Percentiles rank a stretch among this genome's conserved stretches.
Evolutionary conservation across 2,113 vertebrate species (phyloP).

Genomic region (Gymnarchus niloticus): DNA sequence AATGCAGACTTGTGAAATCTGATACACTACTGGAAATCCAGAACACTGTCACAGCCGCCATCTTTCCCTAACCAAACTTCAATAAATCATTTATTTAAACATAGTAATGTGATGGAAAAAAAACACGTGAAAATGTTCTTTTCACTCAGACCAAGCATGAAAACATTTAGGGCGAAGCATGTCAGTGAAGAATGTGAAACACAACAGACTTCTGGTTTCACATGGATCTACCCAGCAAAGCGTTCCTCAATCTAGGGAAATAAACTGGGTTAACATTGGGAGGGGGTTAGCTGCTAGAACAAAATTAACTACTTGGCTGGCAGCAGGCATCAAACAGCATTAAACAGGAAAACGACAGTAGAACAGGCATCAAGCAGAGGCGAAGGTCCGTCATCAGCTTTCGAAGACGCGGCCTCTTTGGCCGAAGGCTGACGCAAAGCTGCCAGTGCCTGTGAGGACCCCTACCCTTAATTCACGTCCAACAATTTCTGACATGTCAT

Average conservation of each 20-base stretch:
- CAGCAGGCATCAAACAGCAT: conserved; percentile 1
- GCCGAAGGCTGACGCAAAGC: neutral
- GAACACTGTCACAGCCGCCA: neutral
- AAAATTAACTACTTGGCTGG: conserved; percentile 12
- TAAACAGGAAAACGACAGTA: conserved; percentile 11
- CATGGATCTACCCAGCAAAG: neutral
- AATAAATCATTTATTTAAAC: neutral
- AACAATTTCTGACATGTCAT: conserved; percentile 4
- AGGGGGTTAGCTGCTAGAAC: neutral
- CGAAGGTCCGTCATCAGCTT: neutral
- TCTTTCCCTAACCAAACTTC: neutral
- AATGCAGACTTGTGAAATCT: neutral
- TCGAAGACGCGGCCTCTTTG: neutral
- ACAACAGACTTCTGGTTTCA: conserved; percentile 1
- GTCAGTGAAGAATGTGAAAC: neutral
- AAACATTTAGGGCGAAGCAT: neutral
- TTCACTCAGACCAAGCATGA: neutral
- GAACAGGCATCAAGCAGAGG: neutral
- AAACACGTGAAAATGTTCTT: neutral
- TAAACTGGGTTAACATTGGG: conserved; percentile 12
- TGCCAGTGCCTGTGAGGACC: neutral
- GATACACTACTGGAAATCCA: neutral
- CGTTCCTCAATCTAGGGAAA: conserved; percentile 12
- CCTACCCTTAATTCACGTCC: conserved; percentile 20
- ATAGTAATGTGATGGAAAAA: neutral